Evolutionary conservation across 2,113 vertebrate genomes (phyloP).

Genomic region (Megalops atlanticus): DNA sequence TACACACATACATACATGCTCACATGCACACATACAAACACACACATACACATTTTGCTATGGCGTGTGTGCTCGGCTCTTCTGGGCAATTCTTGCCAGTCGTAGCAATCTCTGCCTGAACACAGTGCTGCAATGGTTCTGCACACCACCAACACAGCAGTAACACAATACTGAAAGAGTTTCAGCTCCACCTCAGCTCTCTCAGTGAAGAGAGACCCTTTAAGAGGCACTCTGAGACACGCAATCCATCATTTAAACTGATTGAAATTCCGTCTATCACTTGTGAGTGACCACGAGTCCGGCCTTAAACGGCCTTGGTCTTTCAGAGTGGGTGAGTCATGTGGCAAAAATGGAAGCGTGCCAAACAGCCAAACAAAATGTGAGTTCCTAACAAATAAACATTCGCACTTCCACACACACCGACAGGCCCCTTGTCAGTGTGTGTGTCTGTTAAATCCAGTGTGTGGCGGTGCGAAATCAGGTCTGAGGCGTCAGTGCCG

Average conservation of each 20-base stretch:
- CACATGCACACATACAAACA: not conserved
- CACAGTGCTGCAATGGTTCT: not conserved
- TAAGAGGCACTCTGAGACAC: not conserved
- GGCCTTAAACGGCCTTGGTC: too few relatives aligned
- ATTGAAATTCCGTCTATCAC: not conserved
- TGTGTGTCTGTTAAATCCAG: not conserved
- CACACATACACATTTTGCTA: too few relatives aligned
- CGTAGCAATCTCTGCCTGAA: too few relatives aligned
- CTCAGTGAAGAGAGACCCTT: too few relatives aligned
- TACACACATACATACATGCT: not conserved
- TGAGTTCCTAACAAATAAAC: not conserved
- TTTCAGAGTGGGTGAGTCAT: too few relatives aligned
- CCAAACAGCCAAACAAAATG: too few relatives aligned
- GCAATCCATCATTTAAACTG: not conserved
- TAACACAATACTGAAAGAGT: not conserved
- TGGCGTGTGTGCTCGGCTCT: too few relatives aligned
- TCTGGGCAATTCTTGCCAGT: too few relatives aligned
- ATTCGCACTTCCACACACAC: not conserved
- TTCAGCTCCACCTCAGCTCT: too few relatives aligned
- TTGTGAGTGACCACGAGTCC: not conserved
- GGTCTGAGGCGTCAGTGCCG: constrained; percentile 16
- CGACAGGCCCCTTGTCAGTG: too few relatives aligned
- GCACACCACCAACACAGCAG: not conserved
- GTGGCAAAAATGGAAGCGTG: too few relatives aligned
- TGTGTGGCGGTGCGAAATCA: constrained; percentile 22